Evolutionary conservation across 2,888 invertebrate species (phyloP), one percentile per base, ranked within the genome.

Genomic region (Taphrorychus bicolor): DNA sequence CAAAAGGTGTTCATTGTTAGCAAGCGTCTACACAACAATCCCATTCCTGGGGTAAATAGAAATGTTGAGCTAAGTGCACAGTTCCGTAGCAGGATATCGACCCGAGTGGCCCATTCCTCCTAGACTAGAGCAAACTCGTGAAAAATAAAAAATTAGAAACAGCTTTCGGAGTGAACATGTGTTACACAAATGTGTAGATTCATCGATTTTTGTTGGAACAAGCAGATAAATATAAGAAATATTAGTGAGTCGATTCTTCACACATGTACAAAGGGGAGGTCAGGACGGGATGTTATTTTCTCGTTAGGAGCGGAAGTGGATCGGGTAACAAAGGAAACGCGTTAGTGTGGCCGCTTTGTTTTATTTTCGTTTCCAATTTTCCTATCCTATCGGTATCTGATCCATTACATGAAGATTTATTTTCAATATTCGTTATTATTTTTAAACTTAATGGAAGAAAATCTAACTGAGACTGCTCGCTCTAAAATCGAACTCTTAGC

Each of bases 81-180:
- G 32, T 2, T 32, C 3, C 32, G 3, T 7, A 3, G 32, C 45
- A 17, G 2, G 7, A 3, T 51, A 51, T 51, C 53, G 53, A 23
- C 23, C 14, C 1, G 45, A 3, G 23, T 53, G 11, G 16, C 53
- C 3, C 24, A 53, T 22, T 21, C 24, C 53, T 54, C 24, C n/a
- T 32, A 2, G 16, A 14, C 17, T 42, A 22, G n/a, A 22, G n/a
- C 53, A 56, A 17, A 40, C 11, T 19, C 23, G n/a, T 16, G 42
- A 63, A 63, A 58, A 51, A 57, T 41, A 63, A 65, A 45, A 59
- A 65, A 65, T 65, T 65, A 59, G 48, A 59, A 65, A 54, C 65
- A 53, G 65, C 65, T 59, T 54, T 59, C 21, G 7, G 19, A 42
- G 53, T 48, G 17, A 59, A 65, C 65, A 65, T 65, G 59, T 65